Evolutionary conservation across 2,113 vertebrate genomes (phyloP).

Genomic region (Martes martes): DNA sequence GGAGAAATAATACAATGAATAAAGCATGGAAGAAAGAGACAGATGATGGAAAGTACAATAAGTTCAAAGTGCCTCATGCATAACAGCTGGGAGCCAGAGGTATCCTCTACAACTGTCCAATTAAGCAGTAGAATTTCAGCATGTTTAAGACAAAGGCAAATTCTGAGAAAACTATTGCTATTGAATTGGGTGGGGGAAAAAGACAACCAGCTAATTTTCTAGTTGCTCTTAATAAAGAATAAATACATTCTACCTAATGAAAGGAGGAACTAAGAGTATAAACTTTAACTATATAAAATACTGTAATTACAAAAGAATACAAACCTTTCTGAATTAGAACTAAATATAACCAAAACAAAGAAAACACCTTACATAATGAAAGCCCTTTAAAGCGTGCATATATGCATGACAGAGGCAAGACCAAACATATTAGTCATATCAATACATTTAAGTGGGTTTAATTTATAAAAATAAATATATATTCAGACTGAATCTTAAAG

Average conservation of each 20-base stretch:
- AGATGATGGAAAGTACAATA: neutral
- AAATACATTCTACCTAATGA: neutral
- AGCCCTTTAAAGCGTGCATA: neutral
- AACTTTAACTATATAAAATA: neutral
- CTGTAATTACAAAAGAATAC: neutral
- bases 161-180: neutral
- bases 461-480: neutral
- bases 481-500: neutral
- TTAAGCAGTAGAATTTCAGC: neutral
- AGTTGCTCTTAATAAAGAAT: neutral
- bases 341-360: neutral
- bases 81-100: neutral
- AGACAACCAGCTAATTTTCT: neutral
- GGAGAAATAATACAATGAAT: neutral
- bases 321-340: neutral
- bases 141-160: neutral
- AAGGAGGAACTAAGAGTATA: neutral
- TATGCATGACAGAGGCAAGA: neutral
- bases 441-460: neutral
- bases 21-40: neutral
- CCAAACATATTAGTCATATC: neutral
- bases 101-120: neutral
- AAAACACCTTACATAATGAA: neutral
- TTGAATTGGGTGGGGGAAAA: neutral
- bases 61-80: neutral